A percentile compares a stretch with the other conserved stretches of the same genome.
Evolutionary conservation across 2,888 invertebrate species (phyloP).

Genomic region (Aphidius colemani): DNA sequence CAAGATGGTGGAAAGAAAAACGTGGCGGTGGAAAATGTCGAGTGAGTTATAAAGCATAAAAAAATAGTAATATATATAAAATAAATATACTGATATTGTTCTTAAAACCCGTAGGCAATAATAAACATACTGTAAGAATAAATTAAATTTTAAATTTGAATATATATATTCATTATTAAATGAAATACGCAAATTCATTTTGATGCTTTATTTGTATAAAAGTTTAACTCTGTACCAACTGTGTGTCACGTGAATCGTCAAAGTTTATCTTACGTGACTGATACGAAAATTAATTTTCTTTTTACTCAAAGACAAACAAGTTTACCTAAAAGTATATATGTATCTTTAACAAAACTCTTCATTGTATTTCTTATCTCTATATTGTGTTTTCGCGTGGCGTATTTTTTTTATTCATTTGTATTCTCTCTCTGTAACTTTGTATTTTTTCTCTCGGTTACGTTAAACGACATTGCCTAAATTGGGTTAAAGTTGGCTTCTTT

Average conservation of each 20-base stretch:
- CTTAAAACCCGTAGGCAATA: too few species aligned
- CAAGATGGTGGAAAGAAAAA: constrained; percentile 97
- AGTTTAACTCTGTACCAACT: not conserved
- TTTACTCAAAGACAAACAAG: too few species aligned
- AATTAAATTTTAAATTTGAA: too few species aligned
- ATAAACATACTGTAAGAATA: too few species aligned
- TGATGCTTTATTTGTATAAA: too few species aligned
- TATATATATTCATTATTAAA: too few species aligned
- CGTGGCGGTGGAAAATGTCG: constrained; percentile 86
- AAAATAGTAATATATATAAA: too few species aligned
- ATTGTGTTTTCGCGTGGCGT: not conserved
- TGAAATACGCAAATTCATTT: too few species aligned
- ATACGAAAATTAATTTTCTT: constrained; percentile 33
- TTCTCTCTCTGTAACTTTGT: not conserved
- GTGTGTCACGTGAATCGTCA: constrained; percentile 31
- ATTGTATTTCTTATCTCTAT: constrained; percentile 4
- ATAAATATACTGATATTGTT: too few species aligned
- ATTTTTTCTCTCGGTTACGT: not conserved
- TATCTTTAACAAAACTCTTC: constrained; percentile 12
- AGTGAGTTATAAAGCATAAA: constrained; percentile 62
- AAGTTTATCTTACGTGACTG: constrained; percentile 36
- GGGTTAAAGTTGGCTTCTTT: too few species aligned
- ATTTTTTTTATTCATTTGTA: not conserved
- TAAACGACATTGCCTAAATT: too few species aligned
- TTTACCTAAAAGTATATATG: constrained; percentile 2